Evolutionary conservation across 92 coral and sea anemone genomes (phyloP), one percentile per base, ranked within the genome.

Genomic region (Diadumene lineata): DNA sequence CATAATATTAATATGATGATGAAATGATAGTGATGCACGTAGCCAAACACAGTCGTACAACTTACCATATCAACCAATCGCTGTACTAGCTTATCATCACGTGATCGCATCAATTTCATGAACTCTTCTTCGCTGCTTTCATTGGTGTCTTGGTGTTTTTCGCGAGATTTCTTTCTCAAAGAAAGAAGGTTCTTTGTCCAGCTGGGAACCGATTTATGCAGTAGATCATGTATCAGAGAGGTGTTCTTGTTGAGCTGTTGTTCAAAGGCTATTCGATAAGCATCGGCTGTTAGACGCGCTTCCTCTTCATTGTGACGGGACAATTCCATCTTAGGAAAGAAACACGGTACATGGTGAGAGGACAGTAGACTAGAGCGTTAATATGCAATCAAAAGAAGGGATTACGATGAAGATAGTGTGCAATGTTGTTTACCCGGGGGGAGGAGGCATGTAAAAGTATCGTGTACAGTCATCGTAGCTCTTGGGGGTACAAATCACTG

Each of bases 21-120:
- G n/a, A n/a, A n/a, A n/a, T n/a, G n/a, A n/a, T n/a, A n/a, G n/a
- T n/a, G n/a, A n/a, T n/a, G n/a, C n/a, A n/a, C n/a, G n/a, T n/a
- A n/a, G n/a, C n/a, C n/a, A n/a, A n/a, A n/a, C n/a, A n/a, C n/a
- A n/a, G n/a, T n/a, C n/a, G n/a, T 15, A 18, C 62, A 16, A 67
- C 97, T 64, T 67, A 91, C 97, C 97, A 91, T 91, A 50, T 86
- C 86, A 38, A 91, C 89, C 55, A 91, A 87, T 68, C 79, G 82
- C 68, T 84, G 87, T 9, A 91, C 93, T 13, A 88, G 84, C 68
- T 88, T 85, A 50, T 91, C 97, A 57, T 91, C 89, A 51, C 90
- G 87, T 4, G 89, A 63, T 31, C 76, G 73, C 70, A 91, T 86
- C 57, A 81, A 79, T 43, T 81, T 84, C 31, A 88, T 38, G 11